A percentile compares a stretch with the other conserved stretches of the same genome.
Conservation (phyloP, 1,140 invertebrate genomes). For the Pomacea maculata region DNA sequence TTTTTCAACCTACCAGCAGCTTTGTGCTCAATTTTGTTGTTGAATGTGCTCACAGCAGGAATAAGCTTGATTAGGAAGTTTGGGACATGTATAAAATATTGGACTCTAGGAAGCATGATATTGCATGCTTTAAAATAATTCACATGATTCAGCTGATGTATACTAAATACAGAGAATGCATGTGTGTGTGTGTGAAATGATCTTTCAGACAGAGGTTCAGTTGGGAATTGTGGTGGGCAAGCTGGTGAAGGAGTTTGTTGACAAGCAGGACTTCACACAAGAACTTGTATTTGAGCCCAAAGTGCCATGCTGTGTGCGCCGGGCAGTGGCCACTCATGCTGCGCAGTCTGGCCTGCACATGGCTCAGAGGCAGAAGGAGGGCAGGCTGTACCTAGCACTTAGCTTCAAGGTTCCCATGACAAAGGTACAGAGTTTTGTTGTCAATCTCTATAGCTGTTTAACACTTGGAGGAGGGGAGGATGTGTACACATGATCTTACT, state of each 20-base stretch:
- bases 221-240: slow-evolving; percentile 2
- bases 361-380: slow-evolving; percentile 16
- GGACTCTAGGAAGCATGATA: no score
- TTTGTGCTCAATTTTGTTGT: no score
- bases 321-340: not conserved
- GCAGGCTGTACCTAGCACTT: slow-evolving; percentile 15
- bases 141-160: no score
- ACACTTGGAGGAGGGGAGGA: no score
- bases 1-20: no score
- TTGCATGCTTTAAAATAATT: no score
- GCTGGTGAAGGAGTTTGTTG: slow-evolving; percentile 5
- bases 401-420: not conserved
- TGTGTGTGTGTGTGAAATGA: no score
- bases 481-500: no score
- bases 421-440: not conserved
- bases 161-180: no score
- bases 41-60: no score
- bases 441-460: not conserved
- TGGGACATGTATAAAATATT: no score
- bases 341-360: slow-evolving; percentile 7
- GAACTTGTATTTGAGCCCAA: slow-evolving; percentile 14
- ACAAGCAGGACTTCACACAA: not conserved
- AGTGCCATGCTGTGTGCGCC: slow-evolving; percentile 5
- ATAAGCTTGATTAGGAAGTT: no score
- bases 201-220: not conserved